A percentile compares a stretch with the other conserved stretches of the same genome.
These are phyloP conservation scores for Toxotes chatareus DNA, from an alignment of 2,113 vertebrate genomes.

Conservation along the genomic window DNA sequence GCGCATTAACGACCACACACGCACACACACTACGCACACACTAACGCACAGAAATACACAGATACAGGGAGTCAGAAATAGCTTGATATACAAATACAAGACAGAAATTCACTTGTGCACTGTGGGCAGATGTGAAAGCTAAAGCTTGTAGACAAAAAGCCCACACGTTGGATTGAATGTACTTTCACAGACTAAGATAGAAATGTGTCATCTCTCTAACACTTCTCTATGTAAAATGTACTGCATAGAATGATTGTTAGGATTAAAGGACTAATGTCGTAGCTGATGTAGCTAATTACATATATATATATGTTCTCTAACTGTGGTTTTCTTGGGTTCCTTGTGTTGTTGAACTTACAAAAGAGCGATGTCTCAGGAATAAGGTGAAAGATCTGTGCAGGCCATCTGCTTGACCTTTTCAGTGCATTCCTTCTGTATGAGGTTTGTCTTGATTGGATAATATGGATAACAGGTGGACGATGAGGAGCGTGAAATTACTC, in stretches of 20 bases:
- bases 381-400: not conserved
- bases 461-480: not conserved
- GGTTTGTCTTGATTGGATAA: not conserved
- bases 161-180: conserved; percentile 58
- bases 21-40: conserved; percentile 28
- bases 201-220: conserved; percentile 42
- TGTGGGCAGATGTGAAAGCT: conserved; percentile 76
- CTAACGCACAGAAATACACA: conserved; percentile 39
- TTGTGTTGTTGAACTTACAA: not conserved
- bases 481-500: not conserved
- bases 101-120: conserved; percentile 68
- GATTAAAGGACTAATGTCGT: not conserved
- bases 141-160: conserved; percentile 65
- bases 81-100: conserved; percentile 70
- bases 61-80: conserved; percentile 74
- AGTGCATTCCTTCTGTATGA: not conserved
- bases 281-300: not conserved
- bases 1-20: conserved; percentile 73
- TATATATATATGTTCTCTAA: not conserved
- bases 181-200: conserved; percentile 53
- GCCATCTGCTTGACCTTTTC: not conserved
- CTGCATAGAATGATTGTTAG: not conserved
- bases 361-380: not conserved
- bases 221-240: conserved; percentile 26
- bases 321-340: not conserved